Conservation (phyloP, 1,140 invertebrate genomes). For the Drosophila micromelanica region DNA sequence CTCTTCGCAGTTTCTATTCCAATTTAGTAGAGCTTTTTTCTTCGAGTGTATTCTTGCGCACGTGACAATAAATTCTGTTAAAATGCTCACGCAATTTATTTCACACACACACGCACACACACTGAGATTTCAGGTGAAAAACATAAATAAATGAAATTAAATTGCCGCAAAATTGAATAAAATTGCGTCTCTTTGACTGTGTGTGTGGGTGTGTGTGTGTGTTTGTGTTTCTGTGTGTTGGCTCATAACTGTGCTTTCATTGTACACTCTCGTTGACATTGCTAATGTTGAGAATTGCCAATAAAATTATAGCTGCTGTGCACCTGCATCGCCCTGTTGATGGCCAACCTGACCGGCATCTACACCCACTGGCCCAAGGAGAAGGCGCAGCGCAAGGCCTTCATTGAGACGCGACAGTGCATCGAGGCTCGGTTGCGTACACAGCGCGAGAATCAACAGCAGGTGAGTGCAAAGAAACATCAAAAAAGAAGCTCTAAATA, state of each 20-base stretch:
- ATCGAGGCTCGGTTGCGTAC: constrained; percentile 96
- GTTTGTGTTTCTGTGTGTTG: constrained; percentile 2
- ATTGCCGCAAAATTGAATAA: constrained; percentile 77
- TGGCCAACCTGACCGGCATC: constrained; percentile 94
- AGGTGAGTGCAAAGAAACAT: constrained; percentile 88
- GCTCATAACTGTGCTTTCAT: constrained; percentile 54
- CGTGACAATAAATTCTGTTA: constrained; percentile 40
- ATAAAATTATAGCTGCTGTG: constrained; percentile 87
- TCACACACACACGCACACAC: background rate
- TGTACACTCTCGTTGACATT: constrained; percentile 17
- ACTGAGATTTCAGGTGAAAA: constrained; percentile 23
- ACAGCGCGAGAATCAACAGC: constrained; percentile 97
- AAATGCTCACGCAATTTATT: constrained; percentile 24
- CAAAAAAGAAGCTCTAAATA: background rate
- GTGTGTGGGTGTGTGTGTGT: constrained; percentile 5
- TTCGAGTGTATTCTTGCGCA: background rate
- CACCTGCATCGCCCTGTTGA: constrained; percentile 89
- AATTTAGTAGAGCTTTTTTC: background rate
- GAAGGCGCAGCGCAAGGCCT: constrained; percentile 95
- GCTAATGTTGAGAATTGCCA: constrained; percentile 64
- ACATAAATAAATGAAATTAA: constrained; percentile 75
- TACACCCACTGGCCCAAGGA: constrained; percentile 97
- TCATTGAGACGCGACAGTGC: constrained; percentile 97
- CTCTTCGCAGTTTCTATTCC: too few species aligned
- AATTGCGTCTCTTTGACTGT: constrained; percentile 25